A percentile compares a stretch with the other conserved stretches of the same genome.
phyloP scores from a whole-genome alignment of 2,113 vertebrate species.

The Melozone crissalis region DNA sequence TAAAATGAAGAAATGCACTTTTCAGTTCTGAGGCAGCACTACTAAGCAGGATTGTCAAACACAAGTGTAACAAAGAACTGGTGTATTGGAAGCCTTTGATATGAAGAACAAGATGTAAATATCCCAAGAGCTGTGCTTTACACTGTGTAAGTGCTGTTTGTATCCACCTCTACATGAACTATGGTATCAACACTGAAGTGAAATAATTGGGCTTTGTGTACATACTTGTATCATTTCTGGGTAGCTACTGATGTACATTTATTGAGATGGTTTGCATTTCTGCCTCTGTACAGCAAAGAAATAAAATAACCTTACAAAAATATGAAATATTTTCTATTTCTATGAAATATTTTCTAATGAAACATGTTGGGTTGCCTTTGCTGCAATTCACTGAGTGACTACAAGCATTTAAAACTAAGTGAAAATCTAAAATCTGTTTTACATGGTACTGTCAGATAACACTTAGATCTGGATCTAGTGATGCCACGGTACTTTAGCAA shows the following conservation, averaged over 20 bases:
- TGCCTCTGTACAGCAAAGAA: conserved; percentile 56
- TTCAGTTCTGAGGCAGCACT: conserved; percentile 13
- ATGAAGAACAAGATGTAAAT: neutral
- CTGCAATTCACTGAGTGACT: neutral
- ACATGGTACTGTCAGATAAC: neutral
- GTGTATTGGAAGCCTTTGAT: neutral
- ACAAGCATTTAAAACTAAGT: neutral
- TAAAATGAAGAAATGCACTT: conserved; percentile 49
- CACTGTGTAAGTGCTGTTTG: conserved; percentile 1
- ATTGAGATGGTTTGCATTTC: conserved; percentile 9
- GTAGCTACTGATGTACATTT: conserved; percentile 18
- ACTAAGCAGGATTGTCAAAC: neutral
- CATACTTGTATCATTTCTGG: conserved; percentile 19
- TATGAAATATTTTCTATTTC: neutral
- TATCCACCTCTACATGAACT: neutral
- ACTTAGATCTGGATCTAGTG: neutral
- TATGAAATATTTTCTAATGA: neutral
- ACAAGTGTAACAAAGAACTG: neutral
- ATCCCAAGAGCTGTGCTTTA: neutral
- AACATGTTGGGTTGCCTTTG: neutral
- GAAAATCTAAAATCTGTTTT: neutral
- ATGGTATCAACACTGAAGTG: neutral
- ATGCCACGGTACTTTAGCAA: neutral
- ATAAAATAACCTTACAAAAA: conserved; percentile 40
- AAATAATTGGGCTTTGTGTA: conserved; percentile 16